phyloP scores from a whole-genome alignment of 2,797 vertebrate species.

The Arrhamphus sclerolepis region DNA sequence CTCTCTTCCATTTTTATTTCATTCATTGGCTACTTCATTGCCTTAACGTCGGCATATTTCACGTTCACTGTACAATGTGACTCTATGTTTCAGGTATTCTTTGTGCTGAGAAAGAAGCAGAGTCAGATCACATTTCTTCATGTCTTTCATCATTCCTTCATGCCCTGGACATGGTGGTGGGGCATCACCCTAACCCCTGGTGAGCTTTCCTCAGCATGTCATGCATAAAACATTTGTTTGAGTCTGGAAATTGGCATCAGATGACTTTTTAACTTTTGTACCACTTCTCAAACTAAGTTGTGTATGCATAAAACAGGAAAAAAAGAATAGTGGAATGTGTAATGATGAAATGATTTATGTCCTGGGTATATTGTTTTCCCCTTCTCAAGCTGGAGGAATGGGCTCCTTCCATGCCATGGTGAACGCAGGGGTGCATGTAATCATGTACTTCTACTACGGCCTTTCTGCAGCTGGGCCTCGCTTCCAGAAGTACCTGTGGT shows the following conservation, averaged over 20 bases:
- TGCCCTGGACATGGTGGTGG: conserved; percentile 99
- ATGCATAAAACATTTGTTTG: too few relatives aligned
- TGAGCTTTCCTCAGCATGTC: conserved; percentile 59
- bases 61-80: neutral
- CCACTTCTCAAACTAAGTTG: neutral
- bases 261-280: neutral
- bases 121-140: conserved; percentile 97
- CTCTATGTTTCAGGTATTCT: conserved; percentile 85
- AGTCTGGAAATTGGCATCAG: neutral
- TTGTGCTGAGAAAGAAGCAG: conserved; percentile 96
- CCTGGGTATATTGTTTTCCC: neutral
- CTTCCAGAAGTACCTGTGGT: conserved; percentile 97
- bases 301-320: neutral
- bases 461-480: conserved; percentile 92
- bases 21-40: neutral
- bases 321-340: neutral
- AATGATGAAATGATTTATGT: neutral
- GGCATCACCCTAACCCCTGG: conserved; percentile 92
- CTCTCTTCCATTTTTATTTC: neutral
- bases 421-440: conserved; percentile 90
- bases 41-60: neutral
- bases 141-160: conserved; percentile 96
- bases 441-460: conserved; percentile 97
- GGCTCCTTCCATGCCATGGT: conserved; percentile 95
- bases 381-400: conserved; percentile 87